A percentile compares a stretch with the other conserved stretches of the same genome.
Conservation (phyloP, 2,888 invertebrate species). For the Pseudoips prasinana region DNA sequence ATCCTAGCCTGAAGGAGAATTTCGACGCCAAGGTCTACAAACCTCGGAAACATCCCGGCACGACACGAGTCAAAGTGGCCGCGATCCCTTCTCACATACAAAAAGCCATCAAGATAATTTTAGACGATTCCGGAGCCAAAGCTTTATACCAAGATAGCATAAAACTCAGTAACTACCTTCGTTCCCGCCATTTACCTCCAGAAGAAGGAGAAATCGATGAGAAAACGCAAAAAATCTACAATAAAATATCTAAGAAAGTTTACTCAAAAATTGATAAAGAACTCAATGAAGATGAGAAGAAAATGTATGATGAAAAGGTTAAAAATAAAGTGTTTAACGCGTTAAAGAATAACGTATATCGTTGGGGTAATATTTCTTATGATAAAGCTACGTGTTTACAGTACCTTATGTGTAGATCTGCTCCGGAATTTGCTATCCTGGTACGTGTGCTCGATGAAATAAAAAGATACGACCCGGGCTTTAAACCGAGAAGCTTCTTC, state of each 20-base stretch:
- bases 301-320: slow-evolving; percentile 66
- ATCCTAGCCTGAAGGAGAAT: slow-evolving; percentile 67
- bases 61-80: slow-evolving; percentile 75
- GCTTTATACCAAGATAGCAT: slow-evolving; percentile 77
- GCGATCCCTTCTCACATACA: slow-evolving; percentile 83
- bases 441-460: slow-evolving; percentile 89
- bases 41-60: slow-evolving; percentile 88
- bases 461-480: slow-evolving; percentile 82
- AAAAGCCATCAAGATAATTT: slow-evolving; percentile 77
- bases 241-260: slow-evolving; percentile 51
- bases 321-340: slow-evolving; percentile 78
- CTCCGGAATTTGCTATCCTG: slow-evolving; percentile 89
- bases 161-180: slow-evolving; percentile 82
- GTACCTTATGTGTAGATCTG: slow-evolving; percentile 87
- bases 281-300: slow-evolving; percentile 54
- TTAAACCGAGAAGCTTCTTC: slow-evolving; percentile 89
- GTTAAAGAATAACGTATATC: slow-evolving; percentile 84
- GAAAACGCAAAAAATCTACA: slow-evolving; percentile 66
- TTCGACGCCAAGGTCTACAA: slow-evolving; percentile 80
- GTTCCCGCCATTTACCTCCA: slow-evolving; percentile 84
- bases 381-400: slow-evolving; percentile 84
- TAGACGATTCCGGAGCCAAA: slow-evolving; percentile 82
- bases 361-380: slow-evolving; percentile 89
- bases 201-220: slow-evolving; percentile 78
- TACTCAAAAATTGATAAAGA: slow-evolving; percentile 42